Conservation (phyloP, 92 coral and sea anemone genomes). For the Zoanthus solanderi region DNA sequence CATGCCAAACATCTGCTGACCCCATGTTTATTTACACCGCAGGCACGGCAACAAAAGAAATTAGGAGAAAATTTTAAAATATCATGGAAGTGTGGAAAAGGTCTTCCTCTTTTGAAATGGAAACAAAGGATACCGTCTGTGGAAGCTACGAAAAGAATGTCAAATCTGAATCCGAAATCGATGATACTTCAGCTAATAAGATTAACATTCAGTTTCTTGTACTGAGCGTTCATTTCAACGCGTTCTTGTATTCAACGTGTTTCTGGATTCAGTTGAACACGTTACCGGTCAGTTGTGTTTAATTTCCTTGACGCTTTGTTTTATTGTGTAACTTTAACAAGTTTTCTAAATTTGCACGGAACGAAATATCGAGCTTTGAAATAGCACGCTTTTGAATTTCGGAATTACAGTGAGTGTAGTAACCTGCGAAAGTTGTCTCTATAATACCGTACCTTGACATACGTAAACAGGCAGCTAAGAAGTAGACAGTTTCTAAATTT, state of each 20-base stretch:
- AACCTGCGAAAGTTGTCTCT: too few species aligned
- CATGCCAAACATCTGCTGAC: constrained; percentile 25
- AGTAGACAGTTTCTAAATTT: too few species aligned
- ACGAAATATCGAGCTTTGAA: not conserved
- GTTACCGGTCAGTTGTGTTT: constrained; percentile 75
- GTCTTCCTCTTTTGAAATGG: constrained; percentile 8
- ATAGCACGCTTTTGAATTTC: too few species aligned
- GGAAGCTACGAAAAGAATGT: not conserved
- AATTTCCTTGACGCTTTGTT: not conserved
- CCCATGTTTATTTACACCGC: constrained; percentile 19
- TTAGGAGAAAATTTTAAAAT: not conserved
- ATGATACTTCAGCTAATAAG: not conserved
- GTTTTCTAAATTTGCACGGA: not conserved
- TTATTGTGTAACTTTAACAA: not conserved
- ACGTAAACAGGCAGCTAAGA: too few species aligned
- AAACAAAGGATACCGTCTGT: not conserved
- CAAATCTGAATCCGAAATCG: not conserved
- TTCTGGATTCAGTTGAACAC: constrained; percentile 97
- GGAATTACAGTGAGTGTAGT: too few species aligned
- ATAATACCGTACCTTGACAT: too few species aligned
- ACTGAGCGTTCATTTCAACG: constrained; percentile 84
- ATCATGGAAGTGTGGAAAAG: constrained; percentile 44
- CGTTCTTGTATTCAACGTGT: constrained; percentile 84
- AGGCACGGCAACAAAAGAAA: constrained; percentile 35
- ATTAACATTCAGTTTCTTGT: constrained; percentile 68